phyloP scores from a whole-genome alignment of 2,113 vertebrate genomes.

The Platysternon megacephalum region DNA sequence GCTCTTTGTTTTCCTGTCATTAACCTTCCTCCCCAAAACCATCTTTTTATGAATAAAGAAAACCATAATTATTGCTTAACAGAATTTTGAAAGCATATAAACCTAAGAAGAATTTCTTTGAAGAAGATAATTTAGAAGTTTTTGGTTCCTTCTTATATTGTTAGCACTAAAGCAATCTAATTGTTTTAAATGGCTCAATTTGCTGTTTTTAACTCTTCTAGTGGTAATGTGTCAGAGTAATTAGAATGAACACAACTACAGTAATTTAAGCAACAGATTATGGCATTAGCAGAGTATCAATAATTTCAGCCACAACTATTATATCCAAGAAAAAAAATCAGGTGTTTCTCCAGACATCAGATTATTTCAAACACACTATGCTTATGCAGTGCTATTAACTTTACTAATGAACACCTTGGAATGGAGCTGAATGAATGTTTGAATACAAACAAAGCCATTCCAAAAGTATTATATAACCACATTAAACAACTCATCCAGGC shows the following conservation, averaged over 20 bases:
- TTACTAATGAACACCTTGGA: slow-evolving; percentile 24
- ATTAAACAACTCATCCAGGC: slow-evolving; percentile 54
- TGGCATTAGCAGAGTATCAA: not conserved
- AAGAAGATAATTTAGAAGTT: slow-evolving; percentile 21
- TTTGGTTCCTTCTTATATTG: slow-evolving; percentile 2
- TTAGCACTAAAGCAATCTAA: slow-evolving; percentile 27
- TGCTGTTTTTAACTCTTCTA: slow-evolving; percentile 46
- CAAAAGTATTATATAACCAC: slow-evolving; percentile 33
- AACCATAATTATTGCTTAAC: not conserved
- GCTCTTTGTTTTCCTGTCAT: not conserved
- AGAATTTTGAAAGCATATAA: not conserved
- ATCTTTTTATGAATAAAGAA: not conserved
- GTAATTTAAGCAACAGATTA: not conserved
- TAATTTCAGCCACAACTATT: slow-evolving; percentile 14
- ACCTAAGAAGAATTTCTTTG: not conserved
- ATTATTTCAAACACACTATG: not conserved
- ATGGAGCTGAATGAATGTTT: slow-evolving; percentile 23
- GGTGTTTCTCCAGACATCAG: not conserved
- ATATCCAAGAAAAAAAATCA: slow-evolving; percentile 9
- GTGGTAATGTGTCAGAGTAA: slow-evolving; percentile 23
- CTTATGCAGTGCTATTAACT: not conserved
- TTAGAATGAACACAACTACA: not conserved
- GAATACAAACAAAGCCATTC: slow-evolving; percentile 27
- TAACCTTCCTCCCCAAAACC: not conserved
- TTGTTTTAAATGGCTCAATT: slow-evolving; percentile 26